Conservation (phyloP, 1,140 invertebrate genomes). For the Drosophila oshimai region DNA sequence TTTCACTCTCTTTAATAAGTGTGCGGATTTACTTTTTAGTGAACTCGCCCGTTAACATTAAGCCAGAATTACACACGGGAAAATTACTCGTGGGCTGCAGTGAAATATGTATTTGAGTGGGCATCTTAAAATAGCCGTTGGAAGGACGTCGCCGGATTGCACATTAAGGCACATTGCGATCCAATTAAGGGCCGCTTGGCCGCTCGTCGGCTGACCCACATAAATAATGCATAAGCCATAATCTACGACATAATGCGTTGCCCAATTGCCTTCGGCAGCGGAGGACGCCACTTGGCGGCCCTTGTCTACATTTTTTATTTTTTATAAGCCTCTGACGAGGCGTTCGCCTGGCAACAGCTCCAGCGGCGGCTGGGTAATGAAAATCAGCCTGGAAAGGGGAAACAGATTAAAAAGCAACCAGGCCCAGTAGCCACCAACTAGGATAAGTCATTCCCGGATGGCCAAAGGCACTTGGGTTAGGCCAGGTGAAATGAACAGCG, state of each 20-base stretch:
- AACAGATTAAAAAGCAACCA: constrained; percentile 43
- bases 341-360: constrained; percentile 28
- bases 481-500: constrained; percentile 4
- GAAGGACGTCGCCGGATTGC: constrained; percentile 28
- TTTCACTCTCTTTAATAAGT: constrained; percentile 9
- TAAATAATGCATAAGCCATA: constrained; percentile 77
- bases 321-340: constrained; percentile 57
- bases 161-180: constrained; percentile 64
- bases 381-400: constrained; percentile 9
- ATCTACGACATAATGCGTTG: constrained; percentile 70
- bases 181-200: constrained; percentile 75
- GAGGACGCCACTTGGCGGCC: constrained; percentile 13
- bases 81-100: constrained; percentile 13
- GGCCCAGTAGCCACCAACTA: constrained; percentile 1
- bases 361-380: neutral
- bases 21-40: constrained; percentile 23
- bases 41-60: constrained; percentile 26
- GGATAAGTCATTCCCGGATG: constrained; percentile 21
- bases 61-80: constrained; percentile 34
- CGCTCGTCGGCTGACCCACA: constrained; percentile 63
- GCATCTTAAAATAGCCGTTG: constrained; percentile 35
- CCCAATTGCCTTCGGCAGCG: constrained; percentile 59
- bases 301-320: constrained; percentile 65
- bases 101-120: constrained; percentile 44
- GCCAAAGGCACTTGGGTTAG: constrained; percentile 16